Conservation (phyloP, 2,888 invertebrate species). For the Drosophila suboccidentalis region DNA sequence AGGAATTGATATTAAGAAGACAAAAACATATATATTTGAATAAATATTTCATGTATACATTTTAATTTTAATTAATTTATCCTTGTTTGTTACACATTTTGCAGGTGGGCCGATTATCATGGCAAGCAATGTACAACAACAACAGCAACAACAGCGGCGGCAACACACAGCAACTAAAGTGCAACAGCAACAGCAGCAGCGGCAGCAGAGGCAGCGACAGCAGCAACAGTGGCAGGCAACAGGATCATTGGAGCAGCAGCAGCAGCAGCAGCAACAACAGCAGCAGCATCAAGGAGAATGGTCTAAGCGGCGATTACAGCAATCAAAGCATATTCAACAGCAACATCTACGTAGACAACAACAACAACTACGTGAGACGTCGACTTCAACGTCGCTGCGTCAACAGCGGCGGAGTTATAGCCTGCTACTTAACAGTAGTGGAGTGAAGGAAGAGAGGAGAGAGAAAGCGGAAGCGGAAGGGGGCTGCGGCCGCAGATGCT, state of each 20-base stretch:
- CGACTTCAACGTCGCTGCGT: conserved; percentile 29
- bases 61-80: neutral
- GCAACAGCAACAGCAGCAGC: conserved; percentile 42
- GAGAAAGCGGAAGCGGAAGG: conserved; percentile 9
- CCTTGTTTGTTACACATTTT: conserved; percentile 3
- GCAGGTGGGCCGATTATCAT: conserved; percentile 85
- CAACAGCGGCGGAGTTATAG: conserved; percentile 23
- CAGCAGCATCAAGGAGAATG: conserved; percentile 37
- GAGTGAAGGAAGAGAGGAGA: conserved; percentile 4
- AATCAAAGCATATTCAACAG: conserved; percentile 37
- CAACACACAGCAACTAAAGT: conserved; percentile 61
- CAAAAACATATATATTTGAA: too few species aligned
- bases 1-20: too few species aligned
- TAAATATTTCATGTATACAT: too few species aligned
- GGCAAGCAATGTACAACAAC: conserved; percentile 85
- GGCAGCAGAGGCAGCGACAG: conserved; percentile 25
- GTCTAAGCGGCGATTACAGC: conserved; percentile 42
- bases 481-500: conserved; percentile 55
- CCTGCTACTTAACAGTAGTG: conserved; percentile 27
- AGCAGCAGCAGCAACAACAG: conserved; percentile 22
- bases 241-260: conserved; percentile 28
- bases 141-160: conserved; percentile 67
- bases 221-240: conserved; percentile 23
- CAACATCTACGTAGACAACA: conserved; percentile 16
- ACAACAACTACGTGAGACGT: conserved; percentile 30